phyloP scores from a whole-genome alignment of 1,140 invertebrate genomes.

The Habropoda laboriosa region DNA sequence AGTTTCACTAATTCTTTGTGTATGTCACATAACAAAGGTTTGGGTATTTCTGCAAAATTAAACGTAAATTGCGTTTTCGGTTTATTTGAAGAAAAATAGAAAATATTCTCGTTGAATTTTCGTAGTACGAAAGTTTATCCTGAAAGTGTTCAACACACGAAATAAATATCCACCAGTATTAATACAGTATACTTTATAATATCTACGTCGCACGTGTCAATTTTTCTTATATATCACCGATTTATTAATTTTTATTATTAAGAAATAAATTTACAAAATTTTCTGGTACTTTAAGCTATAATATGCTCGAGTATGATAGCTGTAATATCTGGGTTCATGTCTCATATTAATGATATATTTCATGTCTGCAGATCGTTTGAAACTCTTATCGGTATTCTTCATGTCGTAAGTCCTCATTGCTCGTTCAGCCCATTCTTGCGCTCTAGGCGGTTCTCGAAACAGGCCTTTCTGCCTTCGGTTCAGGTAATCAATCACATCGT shows the following conservation, averaged over 20 bases:
- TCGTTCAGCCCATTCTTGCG: slow-evolving; percentile 92
- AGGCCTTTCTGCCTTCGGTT: slow-evolving; percentile 88
- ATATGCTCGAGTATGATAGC: slow-evolving; percentile 79
- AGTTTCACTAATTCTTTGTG: too few species aligned
- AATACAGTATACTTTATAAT: slow-evolving; percentile 14
- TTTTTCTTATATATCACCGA: not conserved
- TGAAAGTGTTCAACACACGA: too few species aligned
- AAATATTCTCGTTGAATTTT: not conserved
- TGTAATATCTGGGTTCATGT: slow-evolving; percentile 75
- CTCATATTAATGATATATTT: slow-evolving; percentile 75
- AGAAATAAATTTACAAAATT: slow-evolving; percentile 70
- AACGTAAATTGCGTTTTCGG: not conserved
- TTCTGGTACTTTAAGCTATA: slow-evolving; percentile 80
- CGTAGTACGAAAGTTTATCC: too few species aligned
- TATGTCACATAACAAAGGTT: not conserved
- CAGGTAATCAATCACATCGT: slow-evolving; percentile 91
- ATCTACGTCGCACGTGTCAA: not conserved
- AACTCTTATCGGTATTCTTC: slow-evolving; percentile 76
- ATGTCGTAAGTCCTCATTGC: slow-evolving; percentile 86
- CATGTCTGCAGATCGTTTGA: slow-evolving; percentile 76
- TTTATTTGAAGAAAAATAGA: not conserved
- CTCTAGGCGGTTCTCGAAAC: slow-evolving; percentile 86
- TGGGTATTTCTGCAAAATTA: not conserved
- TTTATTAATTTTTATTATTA: not conserved
- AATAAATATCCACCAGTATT: not conserved